Percentiles rank a stretch among this genome's conserved stretches.
Evolutionary conservation across 2,797 vertebrate species (phyloP).

Genomic region (Thamnophis elegans): DNA sequence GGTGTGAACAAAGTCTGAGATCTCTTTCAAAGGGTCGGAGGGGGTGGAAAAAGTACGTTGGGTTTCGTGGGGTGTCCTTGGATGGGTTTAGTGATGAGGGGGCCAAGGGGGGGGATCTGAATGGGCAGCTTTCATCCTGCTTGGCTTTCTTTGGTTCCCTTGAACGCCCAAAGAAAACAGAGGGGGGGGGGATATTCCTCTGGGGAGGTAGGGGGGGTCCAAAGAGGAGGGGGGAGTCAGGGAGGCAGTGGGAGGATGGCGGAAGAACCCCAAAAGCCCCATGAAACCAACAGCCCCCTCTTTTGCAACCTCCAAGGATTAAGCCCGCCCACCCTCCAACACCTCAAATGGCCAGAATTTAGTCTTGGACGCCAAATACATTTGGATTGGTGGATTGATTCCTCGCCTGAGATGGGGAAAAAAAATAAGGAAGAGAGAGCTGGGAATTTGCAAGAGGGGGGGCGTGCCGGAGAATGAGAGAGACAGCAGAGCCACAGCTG

Average conservation of each 20-base stretch:
- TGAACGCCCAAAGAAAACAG: background rate
- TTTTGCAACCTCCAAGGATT: background rate
- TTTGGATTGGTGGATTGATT: background rate
- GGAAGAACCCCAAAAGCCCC: background rate
- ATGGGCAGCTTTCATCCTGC: background rate
- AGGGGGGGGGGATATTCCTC: background rate
- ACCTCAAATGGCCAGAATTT: background rate
- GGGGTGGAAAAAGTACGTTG: background rate
- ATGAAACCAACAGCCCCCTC: background rate
- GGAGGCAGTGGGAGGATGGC: background rate
- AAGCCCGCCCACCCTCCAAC: background rate
- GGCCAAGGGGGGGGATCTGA: background rate
- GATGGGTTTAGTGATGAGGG: background rate
- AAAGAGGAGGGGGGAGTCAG: background rate
- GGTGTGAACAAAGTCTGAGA: background rate
- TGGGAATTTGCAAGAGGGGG: background rate
- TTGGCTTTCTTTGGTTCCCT: background rate
- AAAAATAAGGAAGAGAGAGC: background rate
- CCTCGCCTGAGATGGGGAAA: background rate
- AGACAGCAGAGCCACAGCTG: background rate
- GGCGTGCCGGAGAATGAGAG: background rate
- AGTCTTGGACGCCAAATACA: background rate
- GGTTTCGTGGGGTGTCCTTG: background rate
- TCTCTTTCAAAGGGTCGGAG: background rate
- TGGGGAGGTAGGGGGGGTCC: background rate